These are phyloP conservation scores for Eristalis intricaria DNA, from an alignment of 2,888 invertebrate species.

Conservation along the genomic window DNA sequence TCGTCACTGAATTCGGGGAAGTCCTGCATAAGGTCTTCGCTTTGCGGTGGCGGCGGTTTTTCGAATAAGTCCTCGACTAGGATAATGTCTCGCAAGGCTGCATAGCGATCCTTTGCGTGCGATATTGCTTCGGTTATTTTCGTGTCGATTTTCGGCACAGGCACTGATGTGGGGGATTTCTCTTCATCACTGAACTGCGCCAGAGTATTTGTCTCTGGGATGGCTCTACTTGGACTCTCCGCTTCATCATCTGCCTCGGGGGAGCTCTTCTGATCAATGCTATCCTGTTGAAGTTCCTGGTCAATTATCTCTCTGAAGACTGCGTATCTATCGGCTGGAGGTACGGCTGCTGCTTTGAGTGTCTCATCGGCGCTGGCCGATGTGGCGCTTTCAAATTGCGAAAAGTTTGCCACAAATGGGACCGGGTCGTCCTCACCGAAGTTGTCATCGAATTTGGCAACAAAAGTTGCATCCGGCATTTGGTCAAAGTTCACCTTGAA, in stretches of 20 bases:
- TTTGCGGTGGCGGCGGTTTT: slow-evolving; percentile 77
- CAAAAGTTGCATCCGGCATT: slow-evolving; percentile 79
- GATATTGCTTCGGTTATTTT: slow-evolving; percentile 82
- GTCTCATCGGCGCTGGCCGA: slow-evolving; percentile 42
- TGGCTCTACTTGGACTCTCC: slow-evolving; percentile 33
- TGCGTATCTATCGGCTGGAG: slow-evolving; percentile 91
- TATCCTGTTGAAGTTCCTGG: slow-evolving; percentile 85
- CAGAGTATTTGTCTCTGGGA: slow-evolving; percentile 50
- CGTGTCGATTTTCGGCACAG: slow-evolving; percentile 81
- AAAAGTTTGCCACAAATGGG: slow-evolving; percentile 86
- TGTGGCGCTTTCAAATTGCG: slow-evolving; percentile 82
- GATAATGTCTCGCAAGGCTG: slow-evolving; percentile 90
- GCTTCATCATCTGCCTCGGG: slow-evolving; percentile 59
- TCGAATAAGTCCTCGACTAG: slow-evolving; percentile 84
- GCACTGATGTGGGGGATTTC: slow-evolving; percentile 73
- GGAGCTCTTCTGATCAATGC: slow-evolving; percentile 73
- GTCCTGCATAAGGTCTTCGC: slow-evolving; percentile 77
- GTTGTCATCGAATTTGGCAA: slow-evolving; percentile 86
- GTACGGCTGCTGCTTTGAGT: slow-evolving; percentile 77
- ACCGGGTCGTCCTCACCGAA: slow-evolving; percentile 82
- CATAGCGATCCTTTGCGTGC: slow-evolving; percentile 88
- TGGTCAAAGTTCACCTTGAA: slow-evolving; percentile 81
- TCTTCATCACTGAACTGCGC: slow-evolving; percentile 63
- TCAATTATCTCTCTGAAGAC: slow-evolving; percentile 93
- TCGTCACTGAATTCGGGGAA: slow-evolving; percentile 78